Conservation (phyloP, 1,140 invertebrate species). For the Formica selysi region DNA sequence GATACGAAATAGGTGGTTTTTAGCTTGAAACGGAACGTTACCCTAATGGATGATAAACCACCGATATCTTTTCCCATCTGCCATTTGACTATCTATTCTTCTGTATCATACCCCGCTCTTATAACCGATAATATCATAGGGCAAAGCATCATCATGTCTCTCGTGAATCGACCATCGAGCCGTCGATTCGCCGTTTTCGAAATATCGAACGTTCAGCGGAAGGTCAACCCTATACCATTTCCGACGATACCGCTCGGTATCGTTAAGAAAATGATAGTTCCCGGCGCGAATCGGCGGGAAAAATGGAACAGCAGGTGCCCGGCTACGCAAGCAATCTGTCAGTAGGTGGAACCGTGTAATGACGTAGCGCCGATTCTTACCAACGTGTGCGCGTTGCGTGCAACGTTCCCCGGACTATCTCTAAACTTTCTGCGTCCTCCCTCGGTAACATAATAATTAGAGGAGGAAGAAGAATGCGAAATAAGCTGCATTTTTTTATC, state of each 20-base stretch:
- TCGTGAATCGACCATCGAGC: constrained; percentile 4
- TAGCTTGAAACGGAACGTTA: background rate
- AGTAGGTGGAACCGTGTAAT: constrained; percentile 56
- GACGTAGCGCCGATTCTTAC: constrained; percentile 41
- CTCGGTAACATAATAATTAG: background rate
- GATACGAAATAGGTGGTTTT: background rate
- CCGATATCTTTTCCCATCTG: constrained; percentile 8
- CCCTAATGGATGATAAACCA: constrained; percentile 37
- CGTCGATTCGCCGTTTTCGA: constrained; percentile 12
- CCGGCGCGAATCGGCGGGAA: constrained; percentile 59
- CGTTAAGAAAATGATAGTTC: constrained; percentile 67
- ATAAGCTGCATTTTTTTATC: constrained; percentile 16
- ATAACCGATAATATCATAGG: constrained; percentile 42
- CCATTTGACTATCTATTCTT: constrained; percentile 39
- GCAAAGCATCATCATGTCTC: constrained; percentile 6
- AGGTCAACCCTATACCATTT: background rate
- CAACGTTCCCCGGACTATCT: constrained; percentile 7
- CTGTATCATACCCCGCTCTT: constrained; percentile 31
- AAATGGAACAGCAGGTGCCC: constrained; percentile 70
- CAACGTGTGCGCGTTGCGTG: constrained; percentile 11
- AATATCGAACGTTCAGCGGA: constrained; percentile 18
- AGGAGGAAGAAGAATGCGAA: background rate
- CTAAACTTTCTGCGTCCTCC: constrained; percentile 5
- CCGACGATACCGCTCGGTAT: constrained; percentile 49
- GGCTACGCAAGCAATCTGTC: constrained; percentile 59